Percentiles rank a stretch among this genome's conserved stretches.
phyloP scores from a whole-genome alignment of 1,140 invertebrate genomes.

The Copidosoma floridanum region DNA sequence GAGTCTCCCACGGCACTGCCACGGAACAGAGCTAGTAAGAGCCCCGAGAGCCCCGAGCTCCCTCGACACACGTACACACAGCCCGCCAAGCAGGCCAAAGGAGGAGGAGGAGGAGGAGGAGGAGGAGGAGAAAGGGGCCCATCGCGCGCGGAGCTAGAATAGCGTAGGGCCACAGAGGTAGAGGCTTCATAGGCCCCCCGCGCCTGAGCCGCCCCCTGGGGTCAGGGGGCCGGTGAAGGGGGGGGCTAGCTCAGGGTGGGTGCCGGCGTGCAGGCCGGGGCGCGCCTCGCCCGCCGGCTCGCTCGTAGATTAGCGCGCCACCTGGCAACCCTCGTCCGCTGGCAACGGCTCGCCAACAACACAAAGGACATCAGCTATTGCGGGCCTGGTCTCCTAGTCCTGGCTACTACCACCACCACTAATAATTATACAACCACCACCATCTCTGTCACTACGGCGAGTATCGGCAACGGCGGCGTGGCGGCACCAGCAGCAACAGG shows the following conservation, averaged over 20 bases:
- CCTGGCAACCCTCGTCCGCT: slow-evolving; percentile 33
- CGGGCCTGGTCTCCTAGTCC: slow-evolving; percentile 23
- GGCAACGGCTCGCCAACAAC: slow-evolving; percentile 29
- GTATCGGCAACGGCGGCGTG: slow-evolving; percentile 43
- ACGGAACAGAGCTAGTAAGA: too few relatives aligned
- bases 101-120: slow-evolving; percentile 10
- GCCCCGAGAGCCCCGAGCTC: too few relatives aligned
- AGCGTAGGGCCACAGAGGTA: slow-evolving; percentile 10
- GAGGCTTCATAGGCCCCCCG: slow-evolving; percentile 31
- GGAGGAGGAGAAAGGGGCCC: slow-evolving; percentile 17
- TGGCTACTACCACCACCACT: slow-evolving; percentile 18
- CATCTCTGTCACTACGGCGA: too few relatives aligned
- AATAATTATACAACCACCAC: too few relatives aligned
- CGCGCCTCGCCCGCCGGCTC: slow-evolving; percentile 54
- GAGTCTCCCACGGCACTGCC: too few relatives aligned
- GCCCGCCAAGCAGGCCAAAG: too few relatives aligned
- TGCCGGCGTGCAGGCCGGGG: slow-evolving; percentile 49
- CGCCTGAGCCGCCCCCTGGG: slow-evolving; percentile 50
- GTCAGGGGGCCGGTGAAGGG: slow-evolving; percentile 52
- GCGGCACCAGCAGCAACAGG: slow-evolving; percentile 35
- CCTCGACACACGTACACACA: too few relatives aligned
- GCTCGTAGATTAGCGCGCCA: slow-evolving; percentile 52
- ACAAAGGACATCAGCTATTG: slow-evolving; percentile 10
- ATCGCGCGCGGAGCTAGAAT: slow-evolving; percentile 21
- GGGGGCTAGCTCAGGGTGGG: slow-evolving; percentile 48